Base-by-base conservation (phyloP, 2,113 vertebrate genomes). In the Takifugu flavidus region DNA sequence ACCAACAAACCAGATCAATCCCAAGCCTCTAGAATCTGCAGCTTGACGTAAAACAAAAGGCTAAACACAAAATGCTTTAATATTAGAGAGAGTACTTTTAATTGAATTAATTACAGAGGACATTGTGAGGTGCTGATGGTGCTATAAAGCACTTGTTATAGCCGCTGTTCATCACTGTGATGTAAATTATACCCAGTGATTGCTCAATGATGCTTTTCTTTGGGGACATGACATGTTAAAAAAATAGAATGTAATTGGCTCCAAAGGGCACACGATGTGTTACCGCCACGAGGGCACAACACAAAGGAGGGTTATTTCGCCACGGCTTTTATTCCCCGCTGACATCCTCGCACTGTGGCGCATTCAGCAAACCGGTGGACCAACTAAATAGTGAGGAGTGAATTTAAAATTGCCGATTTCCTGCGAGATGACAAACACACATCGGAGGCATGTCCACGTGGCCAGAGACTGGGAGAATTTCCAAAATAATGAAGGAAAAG, bases 41-140 rank as follows among this genome's bases (percentile, higher is more conserved):
- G 72, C 67, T 56, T 81, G 80, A 62, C 83, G 6, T 74, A 77
- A 82, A 79, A 20, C 20, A 20, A 71, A 74, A 75, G 75, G 72
- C 88, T 81, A 75, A 78, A 87, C 86, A 86, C 87, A 82, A 86
- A 89, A 89, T 78, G 76, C 72, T 82, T 85, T 87, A 87, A 89
- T 89, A 91, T 87, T 88, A 72, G 72, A 70, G 72, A 79, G 69
- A 74, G 86, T 78, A 56, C 80, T 85, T 90, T 90, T 90, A 87
- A 91, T 89, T 88, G 82, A 91, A 91, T 91, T 88, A 90, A 90
- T 89, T 91, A 87, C 80, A 59, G 85, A 89, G 84, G 84, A 85
- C 87, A 82, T 86, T 83, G 78, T 90, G 86, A 86, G 82, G 70
- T 72, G 72, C 78, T 84, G 88, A 89, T 86, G 81, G 86, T 85